Evolutionary conservation across 2,888 invertebrate species (phyloP), one percentile per base, ranked within the genome.

Genomic region (Leptinotarsa rubiginosa): DNA sequence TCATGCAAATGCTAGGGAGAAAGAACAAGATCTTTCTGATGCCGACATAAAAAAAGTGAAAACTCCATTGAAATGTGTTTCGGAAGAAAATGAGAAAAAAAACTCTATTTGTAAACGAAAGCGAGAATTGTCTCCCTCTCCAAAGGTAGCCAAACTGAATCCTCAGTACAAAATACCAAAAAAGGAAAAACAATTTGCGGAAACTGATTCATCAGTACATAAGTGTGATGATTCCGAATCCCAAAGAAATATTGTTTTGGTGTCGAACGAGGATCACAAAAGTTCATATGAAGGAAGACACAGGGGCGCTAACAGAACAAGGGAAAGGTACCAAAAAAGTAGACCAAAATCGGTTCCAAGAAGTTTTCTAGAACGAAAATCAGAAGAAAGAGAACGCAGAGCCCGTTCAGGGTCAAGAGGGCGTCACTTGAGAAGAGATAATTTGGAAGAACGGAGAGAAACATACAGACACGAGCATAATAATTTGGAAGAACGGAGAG

Each of bases 291-390:
- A 62, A 25, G 20, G 62, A 62, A 62, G 16, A 25, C n/a, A 16
- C n/a, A 62, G n/a, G 31, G n/a, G 13, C 3, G 5, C n/a, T 31
- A n/a, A 41, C 31, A n/a, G 41, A 16, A 41, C 16, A 62, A 41
- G n/a, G 25, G 62, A 31, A 25, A 25, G n/a, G 16, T 16, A 15
- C 12, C 16, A n/a, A 4, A 62, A n/a, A 62, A 10, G 31, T 16
- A 62, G 62, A 62, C 15, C 16, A 41, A 62, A 62, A 62, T 62
- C 62, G 25, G 41, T 62, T 41, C 62, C 62, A 18, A 62, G 62
- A n/a, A n/a, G 62, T 62, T 62, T 62, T 62, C 10, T 31, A 16
- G 5, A 31, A 62, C 31, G 31, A n/a, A 62, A 12, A n/a, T 31
- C 31, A n/a, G 41, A 62, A 62, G 25, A 25, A 41, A 62, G 4